A percentile compares a stretch with the other conserved stretches of the same genome.
phyloP scores from a whole-genome alignment of 1,140 invertebrate species.

The Laodelphax striatellus region DNA sequence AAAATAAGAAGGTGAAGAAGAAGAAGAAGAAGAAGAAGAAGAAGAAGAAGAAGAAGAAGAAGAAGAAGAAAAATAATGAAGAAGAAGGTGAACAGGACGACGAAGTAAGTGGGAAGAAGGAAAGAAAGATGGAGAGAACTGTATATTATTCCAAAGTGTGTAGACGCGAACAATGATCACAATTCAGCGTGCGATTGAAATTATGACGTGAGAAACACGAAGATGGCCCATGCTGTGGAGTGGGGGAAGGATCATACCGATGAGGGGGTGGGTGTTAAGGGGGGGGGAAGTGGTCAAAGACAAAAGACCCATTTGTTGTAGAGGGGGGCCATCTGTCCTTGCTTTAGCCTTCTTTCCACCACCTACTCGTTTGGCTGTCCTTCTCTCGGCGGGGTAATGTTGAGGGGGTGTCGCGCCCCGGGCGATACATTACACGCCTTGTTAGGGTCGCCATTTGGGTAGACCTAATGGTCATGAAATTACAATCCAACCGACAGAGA shows the following conservation, averaged over 20 bases:
- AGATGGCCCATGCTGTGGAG: background rate
- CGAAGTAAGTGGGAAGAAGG: too few species aligned
- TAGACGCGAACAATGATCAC: background rate
- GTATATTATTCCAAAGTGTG: too few species aligned
- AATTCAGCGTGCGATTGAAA: background rate
- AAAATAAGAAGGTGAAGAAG: too few species aligned
- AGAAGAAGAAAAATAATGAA: too few species aligned
- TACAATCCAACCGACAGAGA: background rate
- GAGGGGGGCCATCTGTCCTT: background rate
- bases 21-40: too few species aligned
- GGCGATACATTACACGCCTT: background rate
- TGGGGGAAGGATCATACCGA: background rate
- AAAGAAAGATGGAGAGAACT: too few species aligned
- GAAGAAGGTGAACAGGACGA: too few species aligned
- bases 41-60: too few species aligned
- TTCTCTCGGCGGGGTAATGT: background rate
- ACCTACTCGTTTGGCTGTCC: background rate
- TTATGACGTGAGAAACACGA: background rate
- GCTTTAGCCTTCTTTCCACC: background rate
- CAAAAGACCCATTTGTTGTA: slow-evolving; percentile 1
- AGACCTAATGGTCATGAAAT: slow-evolving; percentile 2
- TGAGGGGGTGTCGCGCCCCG: background rate
- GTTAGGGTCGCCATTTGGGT: slow-evolving; percentile 2
- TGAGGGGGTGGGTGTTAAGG: background rate
- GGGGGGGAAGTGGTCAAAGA: background rate